Percentiles rank a stretch among this genome's conserved stretches.
Conservation (phyloP, 37 sponge, comb jelly and placozoan genomes). For the Bolinopsis microptera region DNA sequence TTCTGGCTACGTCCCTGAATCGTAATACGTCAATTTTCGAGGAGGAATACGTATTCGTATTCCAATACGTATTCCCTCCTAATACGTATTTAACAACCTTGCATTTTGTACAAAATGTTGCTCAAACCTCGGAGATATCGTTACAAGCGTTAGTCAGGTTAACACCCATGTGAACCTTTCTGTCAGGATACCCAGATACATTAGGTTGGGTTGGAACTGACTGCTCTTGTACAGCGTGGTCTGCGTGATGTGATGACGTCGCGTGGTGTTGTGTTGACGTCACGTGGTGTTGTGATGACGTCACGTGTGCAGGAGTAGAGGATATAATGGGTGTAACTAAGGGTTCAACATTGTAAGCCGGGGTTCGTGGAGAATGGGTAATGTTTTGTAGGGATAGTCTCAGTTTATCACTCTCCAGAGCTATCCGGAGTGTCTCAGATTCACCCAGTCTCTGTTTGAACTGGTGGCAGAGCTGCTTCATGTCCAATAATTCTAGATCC, state of each 20-base stretch:
- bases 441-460: constrained; percentile 37
- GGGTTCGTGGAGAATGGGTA: not conserved
- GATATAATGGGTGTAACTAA: not conserved
- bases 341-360: not conserved
- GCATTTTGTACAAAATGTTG: too few species aligned
- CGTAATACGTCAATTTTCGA: too few species aligned
- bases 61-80: too few species aligned
- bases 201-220: not conserved
- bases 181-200: too few species aligned
- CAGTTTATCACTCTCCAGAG: constrained; percentile 54
- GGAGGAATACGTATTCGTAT: too few species aligned
- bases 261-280: not conserved
- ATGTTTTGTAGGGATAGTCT: constrained; percentile 43
- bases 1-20: too few species aligned
- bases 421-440: constrained; percentile 13
- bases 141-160: constrained; percentile 10
- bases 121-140: constrained; percentile 26
- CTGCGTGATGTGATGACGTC: too few species aligned
- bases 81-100: too few species aligned
- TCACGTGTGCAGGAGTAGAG: not conserved
- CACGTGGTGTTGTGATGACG: not conserved
- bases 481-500: constrained; percentile 5
- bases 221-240: not conserved
- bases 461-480: not conserved
- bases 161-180: not conserved